A percentile compares a stretch with the other conserved stretches of the same genome.
Evolutionary conservation across 2,113 vertebrate species (phyloP).

Genomic region (Pelusios castaneus): DNA sequence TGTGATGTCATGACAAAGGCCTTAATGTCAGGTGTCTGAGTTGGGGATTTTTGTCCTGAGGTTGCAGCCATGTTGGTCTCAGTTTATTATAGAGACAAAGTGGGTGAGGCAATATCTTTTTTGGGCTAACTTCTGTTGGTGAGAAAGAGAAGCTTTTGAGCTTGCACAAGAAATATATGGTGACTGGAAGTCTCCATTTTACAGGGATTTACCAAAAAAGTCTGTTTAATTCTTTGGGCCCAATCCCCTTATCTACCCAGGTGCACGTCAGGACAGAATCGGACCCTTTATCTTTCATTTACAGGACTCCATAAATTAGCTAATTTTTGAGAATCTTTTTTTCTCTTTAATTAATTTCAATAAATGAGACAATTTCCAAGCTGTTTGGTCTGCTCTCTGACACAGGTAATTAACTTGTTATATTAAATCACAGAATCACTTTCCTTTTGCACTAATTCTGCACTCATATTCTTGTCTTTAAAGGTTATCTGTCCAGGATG

Average conservation of each 20-base stretch:
- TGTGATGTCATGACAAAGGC: slow-evolving; percentile 4
- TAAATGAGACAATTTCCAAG: slow-evolving; percentile 62
- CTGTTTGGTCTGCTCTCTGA: slow-evolving; percentile 62
- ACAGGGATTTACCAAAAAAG: slow-evolving; percentile 9
- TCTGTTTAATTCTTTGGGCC: neutral
- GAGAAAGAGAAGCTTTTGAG: neutral
- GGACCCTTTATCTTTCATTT: neutral
- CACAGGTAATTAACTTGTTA: slow-evolving; percentile 66
- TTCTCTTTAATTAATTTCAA: slow-evolving; percentile 62
- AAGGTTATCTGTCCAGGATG: neutral
- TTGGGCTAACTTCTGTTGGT: neutral
- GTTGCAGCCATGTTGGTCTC: neutral
- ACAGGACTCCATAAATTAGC: neutral
- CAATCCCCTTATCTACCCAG: neutral
- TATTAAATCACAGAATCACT: slow-evolving; percentile 62
- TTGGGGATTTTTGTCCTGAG: slow-evolving; percentile 27
- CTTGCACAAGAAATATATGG: neutral
- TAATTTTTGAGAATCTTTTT: slow-evolving; percentile 36
- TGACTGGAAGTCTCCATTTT: neutral
- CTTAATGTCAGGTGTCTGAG: neutral
- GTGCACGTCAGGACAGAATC: neutral
- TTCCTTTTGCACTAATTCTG: slow-evolving; percentile 59
- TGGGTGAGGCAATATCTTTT: neutral
- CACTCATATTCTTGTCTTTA: neutral
- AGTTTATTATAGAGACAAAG: neutral